Evolutionary conservation across 23 tunicate species (phyloP), one percentile per base, ranked within the genome.

Genomic region (Ciona savignyi): DNA sequence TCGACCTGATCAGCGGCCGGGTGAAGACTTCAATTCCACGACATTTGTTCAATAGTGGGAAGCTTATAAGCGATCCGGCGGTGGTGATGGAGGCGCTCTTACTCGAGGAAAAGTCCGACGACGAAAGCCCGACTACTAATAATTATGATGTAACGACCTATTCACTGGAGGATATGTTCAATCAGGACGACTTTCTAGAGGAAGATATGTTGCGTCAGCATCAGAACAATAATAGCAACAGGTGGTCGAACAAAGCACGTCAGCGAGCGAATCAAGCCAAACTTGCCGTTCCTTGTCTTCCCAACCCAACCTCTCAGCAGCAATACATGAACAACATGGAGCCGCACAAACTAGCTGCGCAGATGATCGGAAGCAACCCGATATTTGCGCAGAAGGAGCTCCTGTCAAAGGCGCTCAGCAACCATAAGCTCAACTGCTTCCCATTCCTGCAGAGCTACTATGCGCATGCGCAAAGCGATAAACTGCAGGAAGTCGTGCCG

Each of bases 1-100:
- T 93, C 77, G 83, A 86, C 72, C 69, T 90, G 25, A 32, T 29
- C 30, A 93, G 66, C 67, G 98, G 98, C 26, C 67, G 73, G 0
- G 62, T 87, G 25, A 87, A 87, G 76, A 68, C 81, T 65, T 29
- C 72, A 9, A 78, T 87, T 1, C 95, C 95, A 32, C 79, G 67
- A 11, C 80, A 70, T 65, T 66, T 87, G 66, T 65, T 87, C 67
- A 70, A 72, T 28, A 81, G 85, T 27, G 33, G 70, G 29, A 76
- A 56, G 24, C 79, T 87, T 4, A 68, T 76, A 28, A 83, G 81
- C 33, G 86, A 87, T 32, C 95, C 95, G 0, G 95, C 86, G 1
- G 74, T 83, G 3, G 75, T 87, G 20, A 87, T 87, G 86, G 86
- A 87, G 35, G 75, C 83, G 1, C 64, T 87, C 4, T 51, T 87